Conservation (phyloP, 2,113 vertebrate species). For the Ibidorhyncha struthersii region DNA sequence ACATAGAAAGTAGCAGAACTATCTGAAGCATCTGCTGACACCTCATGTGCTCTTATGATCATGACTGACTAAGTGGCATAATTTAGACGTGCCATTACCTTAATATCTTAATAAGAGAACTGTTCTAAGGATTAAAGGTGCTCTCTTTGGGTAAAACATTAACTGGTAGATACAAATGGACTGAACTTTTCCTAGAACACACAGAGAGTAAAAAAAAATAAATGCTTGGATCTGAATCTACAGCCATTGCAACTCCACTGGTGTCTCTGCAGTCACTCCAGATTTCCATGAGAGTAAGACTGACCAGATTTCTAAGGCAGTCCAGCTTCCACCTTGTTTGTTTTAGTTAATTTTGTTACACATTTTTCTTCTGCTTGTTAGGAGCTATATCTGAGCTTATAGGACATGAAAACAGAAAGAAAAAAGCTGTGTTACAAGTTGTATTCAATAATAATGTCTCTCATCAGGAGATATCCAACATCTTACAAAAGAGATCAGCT, state of each 20-base stretch:
- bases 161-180: background rate
- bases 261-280: background rate
- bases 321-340: background rate
- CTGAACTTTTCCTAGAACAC: background rate
- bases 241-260: background rate
- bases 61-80: slow-evolving; percentile 8
- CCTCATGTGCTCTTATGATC: background rate
- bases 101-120: slow-evolving; percentile 61
- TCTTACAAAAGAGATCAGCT: background rate
- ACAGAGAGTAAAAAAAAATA: background rate
- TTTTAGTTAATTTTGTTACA: background rate
- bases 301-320: background rate
- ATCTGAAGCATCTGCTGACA: background rate
- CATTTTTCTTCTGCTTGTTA: background rate
- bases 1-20: background rate
- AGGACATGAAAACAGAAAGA: background rate
- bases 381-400: background rate
- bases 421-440: background rate
- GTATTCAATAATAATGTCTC: background rate
- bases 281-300: background rate
- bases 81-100: slow-evolving; percentile 15
- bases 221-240: background rate
- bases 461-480: background rate
- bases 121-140: slow-evolving; percentile 1
- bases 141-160: slow-evolving; percentile 48